These are phyloP conservation scores for Numida meleagris DNA, from an alignment of 2,113 vertebrate genomes.

Conservation along the genomic window DNA sequence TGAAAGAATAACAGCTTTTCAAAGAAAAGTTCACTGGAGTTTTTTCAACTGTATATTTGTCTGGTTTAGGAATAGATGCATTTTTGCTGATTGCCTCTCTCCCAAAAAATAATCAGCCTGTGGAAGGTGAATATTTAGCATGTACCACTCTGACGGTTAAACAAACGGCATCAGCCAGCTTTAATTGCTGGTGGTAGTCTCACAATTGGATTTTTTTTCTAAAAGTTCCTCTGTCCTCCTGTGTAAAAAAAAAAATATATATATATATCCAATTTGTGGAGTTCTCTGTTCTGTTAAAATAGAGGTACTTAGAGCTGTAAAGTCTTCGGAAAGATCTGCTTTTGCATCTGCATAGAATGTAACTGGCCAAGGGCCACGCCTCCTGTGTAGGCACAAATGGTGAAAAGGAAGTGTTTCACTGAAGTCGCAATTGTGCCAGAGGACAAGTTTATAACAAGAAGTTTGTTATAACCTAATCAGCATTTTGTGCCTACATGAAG, in stretches of 20 bases:
- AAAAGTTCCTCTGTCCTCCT: not conserved
- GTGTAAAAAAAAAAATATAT: too few relatives aligned
- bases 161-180: not conserved
- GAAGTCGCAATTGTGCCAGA: not conserved
- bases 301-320: not conserved
- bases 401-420: slow-evolving; percentile 1
- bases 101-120: not conserved
- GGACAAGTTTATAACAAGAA: not conserved
- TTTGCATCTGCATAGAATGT: not conserved
- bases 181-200: not conserved
- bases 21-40: not conserved
- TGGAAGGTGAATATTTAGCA: not conserved
- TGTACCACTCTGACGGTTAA: not conserved
- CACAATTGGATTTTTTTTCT: not conserved
- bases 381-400: not conserved
- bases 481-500: not conserved
- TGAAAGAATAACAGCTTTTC: not conserved
- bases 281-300: not conserved
- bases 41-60: not conserved
- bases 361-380: not conserved
- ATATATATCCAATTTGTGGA: not conserved
- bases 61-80: not conserved
- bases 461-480: not conserved
- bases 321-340: not conserved
- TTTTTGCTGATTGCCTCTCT: not conserved